Percentiles rank a stretch among this genome's conserved stretches.
Evolutionary conservation across 2,113 vertebrate genomes (phyloP).

Genomic region (Colinus virginianus): DNA sequence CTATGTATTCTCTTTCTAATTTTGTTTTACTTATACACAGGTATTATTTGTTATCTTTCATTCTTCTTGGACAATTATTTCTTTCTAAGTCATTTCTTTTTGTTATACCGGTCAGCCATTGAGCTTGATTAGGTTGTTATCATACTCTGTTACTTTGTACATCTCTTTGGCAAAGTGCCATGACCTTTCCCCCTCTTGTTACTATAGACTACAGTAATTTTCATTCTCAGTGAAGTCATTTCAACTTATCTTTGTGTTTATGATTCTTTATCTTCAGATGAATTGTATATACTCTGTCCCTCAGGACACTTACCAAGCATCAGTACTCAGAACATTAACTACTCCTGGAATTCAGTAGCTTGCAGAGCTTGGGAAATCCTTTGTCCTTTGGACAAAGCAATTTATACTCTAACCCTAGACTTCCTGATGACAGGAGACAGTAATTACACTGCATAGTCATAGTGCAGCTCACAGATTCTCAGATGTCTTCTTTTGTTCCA

Average conservation of each 20-base stretch:
- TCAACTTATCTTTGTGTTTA: conserved; percentile 5
- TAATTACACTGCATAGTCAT: not conserved
- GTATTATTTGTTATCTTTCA: not conserved
- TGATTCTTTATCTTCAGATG: not conserved
- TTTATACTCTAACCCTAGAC: not conserved
- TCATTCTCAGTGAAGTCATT: not conserved
- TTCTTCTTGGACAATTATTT: not conserved
- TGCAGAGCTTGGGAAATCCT: not conserved
- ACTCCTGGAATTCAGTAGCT: not conserved
- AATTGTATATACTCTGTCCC: not conserved
- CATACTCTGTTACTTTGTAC: not conserved
- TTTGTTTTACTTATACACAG: not conserved
- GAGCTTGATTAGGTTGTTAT: not conserved
- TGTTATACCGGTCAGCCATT: not conserved
- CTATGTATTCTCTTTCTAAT: not conserved
- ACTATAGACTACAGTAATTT: not conserved
- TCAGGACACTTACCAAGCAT: not conserved
- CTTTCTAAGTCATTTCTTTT: not conserved
- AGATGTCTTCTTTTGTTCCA: not conserved
- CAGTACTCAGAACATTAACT: not conserved
- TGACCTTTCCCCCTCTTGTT: not conserved
- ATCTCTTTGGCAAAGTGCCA: not conserved
- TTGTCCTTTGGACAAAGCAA: not conserved
- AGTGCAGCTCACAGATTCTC: not conserved
- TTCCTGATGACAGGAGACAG: not conserved